A percentile compares a stretch with the other conserved stretches of the same genome.
phyloP scores from a whole-genome alignment of 2,797 vertebrate species.

The Girardinus metallicus region DNA sequence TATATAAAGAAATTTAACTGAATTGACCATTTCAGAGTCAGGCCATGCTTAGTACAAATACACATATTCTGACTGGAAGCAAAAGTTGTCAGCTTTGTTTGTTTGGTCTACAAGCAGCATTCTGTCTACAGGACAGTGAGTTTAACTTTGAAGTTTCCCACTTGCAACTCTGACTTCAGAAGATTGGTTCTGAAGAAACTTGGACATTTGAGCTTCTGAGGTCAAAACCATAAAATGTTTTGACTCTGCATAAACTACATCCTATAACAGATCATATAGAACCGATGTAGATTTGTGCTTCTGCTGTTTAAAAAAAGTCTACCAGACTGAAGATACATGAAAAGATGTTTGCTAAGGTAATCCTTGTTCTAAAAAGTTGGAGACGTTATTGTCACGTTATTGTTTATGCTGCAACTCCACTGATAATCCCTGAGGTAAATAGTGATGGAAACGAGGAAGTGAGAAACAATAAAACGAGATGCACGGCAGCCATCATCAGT shows the following conservation, averaged over 20 bases:
- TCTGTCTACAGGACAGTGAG: not conserved
- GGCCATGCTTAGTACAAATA: too few relatives aligned
- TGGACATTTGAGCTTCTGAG: not conserved
- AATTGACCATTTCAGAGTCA: too few relatives aligned
- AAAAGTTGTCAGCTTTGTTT: not conserved
- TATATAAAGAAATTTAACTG: too few relatives aligned
- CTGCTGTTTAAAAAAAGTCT: not conserved
- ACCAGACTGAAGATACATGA: not conserved
- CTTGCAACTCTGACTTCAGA: not conserved
- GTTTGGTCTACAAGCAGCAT: not conserved
- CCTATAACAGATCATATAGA: not conserved
- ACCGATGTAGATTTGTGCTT: not conserved
- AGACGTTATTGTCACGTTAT: not conserved
- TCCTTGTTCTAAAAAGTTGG: not conserved
- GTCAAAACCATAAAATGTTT: not conserved
- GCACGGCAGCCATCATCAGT: not conserved
- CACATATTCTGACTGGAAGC: too few relatives aligned
- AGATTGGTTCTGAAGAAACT: not conserved
- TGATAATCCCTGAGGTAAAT: conserved; percentile 28
- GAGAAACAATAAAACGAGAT: conserved; percentile 21
- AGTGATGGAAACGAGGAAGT: conserved; percentile 16
- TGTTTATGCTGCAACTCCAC: not conserved
- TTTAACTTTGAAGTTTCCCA: not conserved
- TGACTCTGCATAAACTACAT: not conserved
- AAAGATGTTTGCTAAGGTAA: not conserved